These are phyloP conservation scores for Dasypolia templi DNA, from an alignment of 2,888 invertebrate species.

Conservation along the genomic window DNA sequence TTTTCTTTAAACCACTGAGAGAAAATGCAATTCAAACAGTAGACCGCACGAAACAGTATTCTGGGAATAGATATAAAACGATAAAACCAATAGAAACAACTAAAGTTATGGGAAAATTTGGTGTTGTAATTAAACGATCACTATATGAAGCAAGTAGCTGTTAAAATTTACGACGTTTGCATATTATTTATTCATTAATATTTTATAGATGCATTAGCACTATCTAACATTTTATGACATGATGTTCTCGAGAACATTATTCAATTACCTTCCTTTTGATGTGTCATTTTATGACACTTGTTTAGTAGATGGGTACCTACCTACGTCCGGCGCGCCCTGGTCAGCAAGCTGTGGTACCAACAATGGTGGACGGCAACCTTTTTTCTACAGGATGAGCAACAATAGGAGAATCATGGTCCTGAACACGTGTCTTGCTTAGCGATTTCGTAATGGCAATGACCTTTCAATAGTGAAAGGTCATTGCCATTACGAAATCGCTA, in stretches of 20 bases:
- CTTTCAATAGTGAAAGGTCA: too few relatives aligned
- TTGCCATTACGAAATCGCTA: too few relatives aligned
- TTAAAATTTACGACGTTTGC: not conserved
- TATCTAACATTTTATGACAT: constrained; percentile 19
- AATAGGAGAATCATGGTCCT: not conserved
- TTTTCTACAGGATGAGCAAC: not conserved
- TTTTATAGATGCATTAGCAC: not conserved
- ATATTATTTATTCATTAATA: constrained; percentile 24
- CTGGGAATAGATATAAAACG: not conserved
- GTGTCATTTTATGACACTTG: not conserved
- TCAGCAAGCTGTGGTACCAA: too few relatives aligned
- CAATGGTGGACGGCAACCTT: too few relatives aligned
- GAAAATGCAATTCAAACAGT: not conserved
- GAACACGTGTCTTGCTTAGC: not conserved
- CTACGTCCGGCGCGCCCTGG: not conserved
- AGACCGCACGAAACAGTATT: not conserved
- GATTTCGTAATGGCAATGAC: too few relatives aligned
- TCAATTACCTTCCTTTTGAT: not conserved
- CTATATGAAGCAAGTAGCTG: too few relatives aligned
- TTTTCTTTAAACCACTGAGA: not conserved
- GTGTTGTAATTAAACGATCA: too few relatives aligned
- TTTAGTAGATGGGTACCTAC: not conserved
- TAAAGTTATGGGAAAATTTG: too few relatives aligned
- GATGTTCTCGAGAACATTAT: not conserved
- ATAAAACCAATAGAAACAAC: too few relatives aligned